A percentile compares a stretch with the other conserved stretches of the same genome.
Conservation (phyloP, 2,888 invertebrate species). For the Zygogramma bicolorata region DNA sequence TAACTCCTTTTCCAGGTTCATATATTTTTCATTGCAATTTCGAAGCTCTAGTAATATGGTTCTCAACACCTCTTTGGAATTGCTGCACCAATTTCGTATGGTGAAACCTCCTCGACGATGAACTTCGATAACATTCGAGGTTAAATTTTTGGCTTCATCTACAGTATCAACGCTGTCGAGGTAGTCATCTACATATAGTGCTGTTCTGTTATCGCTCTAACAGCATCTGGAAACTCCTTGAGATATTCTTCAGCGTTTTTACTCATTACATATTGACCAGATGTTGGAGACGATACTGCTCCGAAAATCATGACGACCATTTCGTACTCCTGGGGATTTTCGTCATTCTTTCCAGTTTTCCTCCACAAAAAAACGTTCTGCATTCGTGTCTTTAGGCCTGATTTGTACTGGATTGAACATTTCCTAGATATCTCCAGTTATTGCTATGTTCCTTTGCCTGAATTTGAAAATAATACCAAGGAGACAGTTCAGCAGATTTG, state of each 20-base stretch:
- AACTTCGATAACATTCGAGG: slow-evolving; percentile 15
- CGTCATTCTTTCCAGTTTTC: not conserved
- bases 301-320: slow-evolving; percentile 49
- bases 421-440: not conserved
- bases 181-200: no score
- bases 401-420: slow-evolving; percentile 36
- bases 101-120: not conserved
- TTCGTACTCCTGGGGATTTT: slow-evolving; percentile 37
- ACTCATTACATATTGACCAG: slow-evolving; percentile 46
- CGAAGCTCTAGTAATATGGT: not conserved
- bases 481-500: slow-evolving; percentile 36
- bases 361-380: slow-evolving; percentile 32
- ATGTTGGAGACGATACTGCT: slow-evolving; percentile 46
- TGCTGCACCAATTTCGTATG: not conserved
- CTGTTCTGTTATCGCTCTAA: slow-evolving; percentile 24
- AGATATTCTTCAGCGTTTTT: slow-evolving; percentile 13
- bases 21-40: not conserved
- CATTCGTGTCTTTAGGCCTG: slow-evolving; percentile 46
- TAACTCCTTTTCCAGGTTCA: not conserved
- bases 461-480: slow-evolving; percentile 35
- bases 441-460: slow-evolving; percentile 23
- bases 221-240: not conserved
- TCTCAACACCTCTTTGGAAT: not conserved
- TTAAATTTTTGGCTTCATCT: slow-evolving; percentile 40
- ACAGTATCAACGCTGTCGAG: slow-evolving; percentile 27